Base-by-base conservation (phyloP, 1,140 invertebrate species). In the Elysia chlorotica region DNA sequence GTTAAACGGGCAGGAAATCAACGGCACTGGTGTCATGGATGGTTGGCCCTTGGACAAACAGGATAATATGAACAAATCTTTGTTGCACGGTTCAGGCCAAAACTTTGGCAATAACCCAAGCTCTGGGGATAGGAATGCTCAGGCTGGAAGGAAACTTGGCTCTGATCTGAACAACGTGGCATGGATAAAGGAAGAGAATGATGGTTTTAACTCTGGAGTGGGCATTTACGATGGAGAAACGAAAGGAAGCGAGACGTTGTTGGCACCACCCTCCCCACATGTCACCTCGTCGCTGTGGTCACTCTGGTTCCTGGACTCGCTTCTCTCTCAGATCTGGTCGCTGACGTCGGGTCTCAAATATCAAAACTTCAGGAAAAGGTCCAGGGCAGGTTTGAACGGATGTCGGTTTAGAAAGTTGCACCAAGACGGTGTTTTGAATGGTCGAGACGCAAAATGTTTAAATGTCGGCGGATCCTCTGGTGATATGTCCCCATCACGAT, bases 281-380 rank as follows among this genome's bases (percentile, higher is more conserved):
- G 10, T 23, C 3, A 36, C 63, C 19, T 48, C 23, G 6, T 30
- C 54, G 17, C 59, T 33, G 36, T 61, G 30, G 25, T 38, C 61
- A 3, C 5, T 59, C 28, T 31, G 25, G 23, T n/a, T 75, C 56
- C 30, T 75, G 3, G 57, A 71, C 19, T 67, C 65, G 25, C 66
- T 76, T 1, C 10, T 76, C 28, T 69, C 70, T n/a, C 70, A 76
- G 59, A 19, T 76, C 65, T 69, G 65, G 65, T 65, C 74, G 21
- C 65, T 73, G 10, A 28, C 65, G 6, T n/a, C n/a, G n/a, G n/a
- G n/a, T n/a, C n/a, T n/a, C n/a, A n/a, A n/a, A n/a, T n/a, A n/a
- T n/a, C n/a, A n/a, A n/a, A n/a, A n/a, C n/a, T n/a, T n/a, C n/a
- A n/a, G n/a, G n/a, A n/a, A n/a, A n/a, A n/a, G n/a, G n/a, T n/a